Percentiles rank a stretch among this genome's conserved stretches.
These are phyloP conservation scores for Haliclona indistincta DNA, from an alignment of 37 sponge, comb jelly and placozoan species.

Conservation along the genomic window DNA sequence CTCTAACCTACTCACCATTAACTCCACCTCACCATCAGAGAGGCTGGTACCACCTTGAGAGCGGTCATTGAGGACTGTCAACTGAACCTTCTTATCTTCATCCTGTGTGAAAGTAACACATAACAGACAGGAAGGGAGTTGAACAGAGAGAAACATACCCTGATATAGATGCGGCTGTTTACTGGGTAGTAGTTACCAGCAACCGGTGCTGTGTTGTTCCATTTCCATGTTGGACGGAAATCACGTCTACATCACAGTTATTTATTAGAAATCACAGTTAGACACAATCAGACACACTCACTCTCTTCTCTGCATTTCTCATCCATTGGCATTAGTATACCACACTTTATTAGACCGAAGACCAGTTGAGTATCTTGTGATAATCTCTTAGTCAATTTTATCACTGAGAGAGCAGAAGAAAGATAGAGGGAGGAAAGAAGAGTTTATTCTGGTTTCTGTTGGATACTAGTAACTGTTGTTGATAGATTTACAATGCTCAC, in stretches of 20 bases:
- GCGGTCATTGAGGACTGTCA: constrained; percentile 89
- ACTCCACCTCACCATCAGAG: constrained; percentile 70
- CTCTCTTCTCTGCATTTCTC: constrained; percentile 85
- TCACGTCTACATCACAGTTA: constrained; percentile 39
- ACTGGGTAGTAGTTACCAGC: constrained; percentile 98
- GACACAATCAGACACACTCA: no score
- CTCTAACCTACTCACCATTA: constrained; percentile 37
- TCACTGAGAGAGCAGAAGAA: constrained; percentile 21
- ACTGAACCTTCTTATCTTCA: constrained; percentile 43
- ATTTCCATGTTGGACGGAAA: constrained; percentile 73
- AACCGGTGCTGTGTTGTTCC: constrained; percentile 88
- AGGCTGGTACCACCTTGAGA: constrained; percentile 93
- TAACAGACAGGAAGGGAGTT: neutral
- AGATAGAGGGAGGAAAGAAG: no score
- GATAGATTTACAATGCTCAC: neutral
- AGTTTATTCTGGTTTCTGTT: no score
- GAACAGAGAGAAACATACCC: neutral
- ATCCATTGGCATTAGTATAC: constrained; percentile 94
- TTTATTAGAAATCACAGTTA: neutral
- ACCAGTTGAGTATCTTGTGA: constrained; percentile 69
- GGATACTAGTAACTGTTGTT: no score
- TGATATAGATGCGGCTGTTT: constrained; percentile 71
- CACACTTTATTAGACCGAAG: constrained; percentile 50
- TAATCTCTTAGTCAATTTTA: constrained; percentile 88
- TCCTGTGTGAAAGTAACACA: constrained; percentile 41